Evolutionary conservation across 2,113 vertebrate genomes (phyloP).

Genomic region (Actenoides hombroni): DNA sequence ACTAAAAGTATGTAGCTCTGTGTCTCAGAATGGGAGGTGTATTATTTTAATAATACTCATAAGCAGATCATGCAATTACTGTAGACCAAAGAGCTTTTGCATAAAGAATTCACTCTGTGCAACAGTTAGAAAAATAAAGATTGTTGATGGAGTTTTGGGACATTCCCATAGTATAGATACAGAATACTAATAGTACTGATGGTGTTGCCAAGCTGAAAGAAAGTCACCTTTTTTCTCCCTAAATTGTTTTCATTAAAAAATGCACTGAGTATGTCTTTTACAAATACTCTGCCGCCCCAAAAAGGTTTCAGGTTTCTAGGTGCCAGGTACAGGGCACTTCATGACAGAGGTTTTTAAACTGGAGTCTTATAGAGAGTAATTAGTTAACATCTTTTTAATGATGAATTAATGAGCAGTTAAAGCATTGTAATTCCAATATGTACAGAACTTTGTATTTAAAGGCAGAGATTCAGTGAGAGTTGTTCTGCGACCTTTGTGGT

Average conservation of each 20-base stretch:
- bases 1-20: background rate
- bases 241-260: background rate
- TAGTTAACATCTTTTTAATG: slow-evolving; percentile 75
- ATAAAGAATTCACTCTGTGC: background rate
- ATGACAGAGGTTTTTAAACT: slow-evolving; percentile 52
- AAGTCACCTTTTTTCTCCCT: background rate
- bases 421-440: slow-evolving; percentile 64
- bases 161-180: background rate
- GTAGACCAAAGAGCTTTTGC: background rate
- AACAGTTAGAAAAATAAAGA: background rate
- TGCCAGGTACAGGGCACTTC: background rate
- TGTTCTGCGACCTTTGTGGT: slow-evolving; percentile 73
- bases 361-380: slow-evolving; percentile 53
- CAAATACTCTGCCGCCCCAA: background rate
- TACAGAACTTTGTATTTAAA: slow-evolving; percentile 68
- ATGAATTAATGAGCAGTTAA: slow-evolving; percentile 75
- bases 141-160: background rate
- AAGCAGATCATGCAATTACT: background rate
- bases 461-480: slow-evolving; percentile 55
- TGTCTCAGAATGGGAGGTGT: background rate
- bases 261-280: background rate
- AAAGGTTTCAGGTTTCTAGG: background rate
- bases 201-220: background rate
- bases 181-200: background rate
- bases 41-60: background rate